Evolutionary conservation across 2,113 vertebrate genomes (phyloP).

Genomic region (Pyxicephalus adspersus): DNA sequence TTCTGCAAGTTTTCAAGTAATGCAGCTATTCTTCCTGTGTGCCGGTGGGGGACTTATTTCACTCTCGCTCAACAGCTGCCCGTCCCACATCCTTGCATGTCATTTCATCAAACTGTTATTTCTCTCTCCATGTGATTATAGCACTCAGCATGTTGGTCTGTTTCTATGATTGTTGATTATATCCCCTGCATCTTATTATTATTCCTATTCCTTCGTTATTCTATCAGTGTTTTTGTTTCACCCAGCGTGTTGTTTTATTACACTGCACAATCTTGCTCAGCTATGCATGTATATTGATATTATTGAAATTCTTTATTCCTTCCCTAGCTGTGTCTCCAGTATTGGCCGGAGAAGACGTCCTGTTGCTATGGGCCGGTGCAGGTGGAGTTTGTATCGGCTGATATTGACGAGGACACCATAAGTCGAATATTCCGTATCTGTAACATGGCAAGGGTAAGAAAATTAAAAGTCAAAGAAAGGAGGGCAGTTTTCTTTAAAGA

Average conservation of each 20-base stretch:
- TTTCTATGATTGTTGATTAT: conserved; percentile 47
- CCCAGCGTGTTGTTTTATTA: conserved; percentile 5
- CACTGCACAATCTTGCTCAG: neutral
- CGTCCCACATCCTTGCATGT: conserved; percentile 28
- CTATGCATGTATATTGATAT: conserved; percentile 5
- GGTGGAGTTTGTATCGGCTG: conserved; percentile 95
- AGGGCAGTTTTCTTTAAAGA: neutral
- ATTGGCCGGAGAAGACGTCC: conserved; percentile 96
- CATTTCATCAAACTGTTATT: conserved; percentile 31
- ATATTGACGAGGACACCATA: conserved; percentile 96
- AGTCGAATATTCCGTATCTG: conserved; percentile 98
- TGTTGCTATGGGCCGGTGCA: conserved; percentile 96
- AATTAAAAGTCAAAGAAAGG: accelerated
- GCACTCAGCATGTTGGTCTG: conserved; percentile 19
- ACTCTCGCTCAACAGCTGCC: conserved; percentile 6
- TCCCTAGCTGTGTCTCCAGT: conserved; percentile 92
- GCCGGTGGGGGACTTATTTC: conserved; percentile 9
- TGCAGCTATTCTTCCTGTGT: neutral
- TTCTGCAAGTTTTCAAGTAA: neutral
- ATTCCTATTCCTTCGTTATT: conserved; percentile 31
- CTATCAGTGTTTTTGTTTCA: conserved; percentile 45
- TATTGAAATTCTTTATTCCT: neutral
- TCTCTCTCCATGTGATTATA: conserved; percentile 27
- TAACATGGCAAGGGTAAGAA: conserved; percentile 92
- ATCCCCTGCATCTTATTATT: conserved; percentile 35